phyloP scores from a whole-genome alignment of 2,888 invertebrate species.

The Cecidostiba fungosa region DNA sequence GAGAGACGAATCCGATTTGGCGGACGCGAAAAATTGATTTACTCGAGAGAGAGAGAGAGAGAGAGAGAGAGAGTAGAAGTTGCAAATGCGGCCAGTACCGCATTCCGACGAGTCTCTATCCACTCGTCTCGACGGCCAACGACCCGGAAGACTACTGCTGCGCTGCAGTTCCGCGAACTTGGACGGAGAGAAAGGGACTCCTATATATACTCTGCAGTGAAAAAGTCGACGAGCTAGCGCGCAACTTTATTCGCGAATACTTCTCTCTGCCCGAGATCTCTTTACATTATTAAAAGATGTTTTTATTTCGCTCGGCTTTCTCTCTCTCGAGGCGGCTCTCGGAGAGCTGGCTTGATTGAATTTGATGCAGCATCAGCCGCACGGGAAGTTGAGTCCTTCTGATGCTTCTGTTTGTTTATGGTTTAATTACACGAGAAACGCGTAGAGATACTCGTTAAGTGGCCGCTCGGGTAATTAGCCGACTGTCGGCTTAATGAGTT shows the following conservation, averaged over 20 bases:
- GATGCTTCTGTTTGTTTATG: not conserved
- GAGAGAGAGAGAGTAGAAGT: slow-evolving; percentile 58
- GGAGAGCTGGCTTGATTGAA: not conserved
- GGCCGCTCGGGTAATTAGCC: slow-evolving; percentile 8
- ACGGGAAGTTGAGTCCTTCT: not conserved
- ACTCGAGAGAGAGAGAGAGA: slow-evolving; percentile 49
- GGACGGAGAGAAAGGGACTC: slow-evolving; percentile 15
- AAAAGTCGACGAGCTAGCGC: slow-evolving; percentile 16
- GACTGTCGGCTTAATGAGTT: not conserved
- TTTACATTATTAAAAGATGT: slow-evolving; percentile 59
- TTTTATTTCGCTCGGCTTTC: slow-evolving; percentile 38
- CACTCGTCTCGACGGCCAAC: slow-evolving; percentile 59
- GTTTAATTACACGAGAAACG: slow-evolving; percentile 19
- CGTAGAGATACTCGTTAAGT: slow-evolving; percentile 12
- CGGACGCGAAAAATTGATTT: slow-evolving; percentile 69
- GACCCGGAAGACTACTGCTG: slow-evolving; percentile 64
- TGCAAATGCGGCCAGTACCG: slow-evolving; percentile 65
- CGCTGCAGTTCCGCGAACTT: slow-evolving; percentile 63
- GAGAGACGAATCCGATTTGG: slow-evolving; percentile 68
- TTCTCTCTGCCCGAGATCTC: slow-evolving; percentile 35
- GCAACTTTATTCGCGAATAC: slow-evolving; percentile 43
- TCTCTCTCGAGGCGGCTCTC: not conserved
- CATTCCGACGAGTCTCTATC: slow-evolving; percentile 12
- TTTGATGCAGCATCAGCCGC: not conserved
- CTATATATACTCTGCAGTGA: not conserved